Base-by-base conservation (phyloP, 2,888 invertebrate genomes). In the Ectropis crepuscularia region DNA sequence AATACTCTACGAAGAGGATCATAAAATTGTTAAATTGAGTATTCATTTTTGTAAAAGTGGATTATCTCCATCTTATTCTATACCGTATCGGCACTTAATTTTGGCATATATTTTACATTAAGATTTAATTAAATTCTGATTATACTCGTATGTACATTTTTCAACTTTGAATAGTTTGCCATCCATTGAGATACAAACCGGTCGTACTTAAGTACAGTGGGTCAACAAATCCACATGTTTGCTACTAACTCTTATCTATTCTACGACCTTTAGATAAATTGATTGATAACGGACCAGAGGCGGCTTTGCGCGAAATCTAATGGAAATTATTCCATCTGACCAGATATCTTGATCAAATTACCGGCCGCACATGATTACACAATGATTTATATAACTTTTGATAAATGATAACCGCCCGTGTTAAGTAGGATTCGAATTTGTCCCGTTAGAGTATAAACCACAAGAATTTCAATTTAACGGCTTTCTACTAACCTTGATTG, bases 211-310 rank as follows among this genome's bases (percentile, higher is more conserved):
- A 70, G 71, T 82, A 77, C 79, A 82, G 83, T 85, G 78, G 85
- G 83, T 85, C 83, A 87, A 84, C 83, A 86, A 83, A 87, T 87
- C 83, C 80, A 76, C 75, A 77, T 81, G 81, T 79, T 80, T 81
- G 78, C 80, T 75, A 74, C 80, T 79, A 82, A 84, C 69, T 66
- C 50, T 43, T 62, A 8, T 60, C 43, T 57, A 62, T 59, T 65
- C 65, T 68, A 63, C 60, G 68, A 50, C 58, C 47, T 53, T 78
- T 82, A 88, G 90, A 90, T 90, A 86, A 90, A 90, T 89, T 89
- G 89, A 89, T 87, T 86, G 90, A 90, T 90, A 90, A 88, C 78
- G 79, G 82, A 81, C 79, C 76, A 79, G 79, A 82, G 82, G 83
- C 78, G 78, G 82, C 83, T 83, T 83, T 82, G 86, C 81, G 84